Conservation (phyloP, 2,797 vertebrate species). For the Sebastes vulpes region DNA sequence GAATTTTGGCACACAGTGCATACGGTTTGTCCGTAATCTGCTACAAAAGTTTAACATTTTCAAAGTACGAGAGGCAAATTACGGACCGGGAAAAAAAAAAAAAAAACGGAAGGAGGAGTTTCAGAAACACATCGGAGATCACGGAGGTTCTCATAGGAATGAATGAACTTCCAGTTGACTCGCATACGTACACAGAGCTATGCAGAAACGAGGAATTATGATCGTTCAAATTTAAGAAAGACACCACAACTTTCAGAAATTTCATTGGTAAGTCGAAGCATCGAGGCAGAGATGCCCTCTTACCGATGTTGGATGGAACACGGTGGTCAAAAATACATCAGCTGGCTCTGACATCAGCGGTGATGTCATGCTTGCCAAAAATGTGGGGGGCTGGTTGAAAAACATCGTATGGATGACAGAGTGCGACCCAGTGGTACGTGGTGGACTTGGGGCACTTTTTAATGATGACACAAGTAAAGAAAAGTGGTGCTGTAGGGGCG, state of each 20-base stretch:
- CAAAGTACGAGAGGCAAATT: too few species aligned
- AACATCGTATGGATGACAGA: slow-evolving; percentile 36
- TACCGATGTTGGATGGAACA: slow-evolving; percentile 42
- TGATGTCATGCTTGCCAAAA: slow-evolving; percentile 77
- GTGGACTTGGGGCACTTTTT: slow-evolving; percentile 25
- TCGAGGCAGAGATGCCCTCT: slow-evolving; percentile 40
- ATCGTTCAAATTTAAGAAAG: slow-evolving; percentile 57
- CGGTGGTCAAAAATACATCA: slow-evolving; percentile 3
- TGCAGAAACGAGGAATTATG: background rate
- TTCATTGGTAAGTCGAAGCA: slow-evolving; percentile 55
- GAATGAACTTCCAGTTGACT: too few species aligned
- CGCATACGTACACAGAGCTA: too few species aligned
- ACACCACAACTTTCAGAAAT: slow-evolving; percentile 57
- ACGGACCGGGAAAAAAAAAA: too few species aligned
- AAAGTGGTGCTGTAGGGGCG: slow-evolving; percentile 10
- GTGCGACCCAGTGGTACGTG: slow-evolving; percentile 15
- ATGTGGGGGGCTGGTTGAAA: slow-evolving; percentile 21
- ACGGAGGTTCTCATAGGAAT: too few species aligned
- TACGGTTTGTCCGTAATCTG: too few species aligned
- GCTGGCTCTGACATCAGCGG: slow-evolving; percentile 76
- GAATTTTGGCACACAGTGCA: too few species aligned
- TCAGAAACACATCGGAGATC: too few species aligned
- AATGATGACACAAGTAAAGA: slow-evolving; percentile 32
- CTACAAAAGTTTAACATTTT: too few species aligned
- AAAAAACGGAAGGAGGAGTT: too few species aligned